Evolutionary conservation across 2,113 vertebrate genomes (phyloP), one percentile per base, ranked within the genome.

Genomic region (Procavia capensis): DNA sequence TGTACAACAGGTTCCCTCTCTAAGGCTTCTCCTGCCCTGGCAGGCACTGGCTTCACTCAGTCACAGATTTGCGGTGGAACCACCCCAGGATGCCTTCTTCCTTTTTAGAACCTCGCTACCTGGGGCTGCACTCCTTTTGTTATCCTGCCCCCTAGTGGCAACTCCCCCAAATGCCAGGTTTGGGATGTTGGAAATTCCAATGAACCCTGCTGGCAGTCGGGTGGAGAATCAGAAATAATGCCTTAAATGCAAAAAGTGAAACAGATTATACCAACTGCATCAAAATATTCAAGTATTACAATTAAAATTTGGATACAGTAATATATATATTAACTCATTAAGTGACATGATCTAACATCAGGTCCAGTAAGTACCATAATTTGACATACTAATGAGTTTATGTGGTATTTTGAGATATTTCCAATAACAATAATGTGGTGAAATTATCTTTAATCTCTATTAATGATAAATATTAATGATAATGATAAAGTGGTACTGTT

Each of bases 131-230:
- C 86, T 91, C 19, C 59, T 89, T 91, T 97, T 70, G 47, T 76
- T 94, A 7, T 57, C 39, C 95, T 47, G 98, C 68, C 98, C 96
- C 93, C 98, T 98, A 81, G 97, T 96, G 98, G 96, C 47, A 0
- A 3, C 5, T 50, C 0, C 6, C 36, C 27, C 27, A 92, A 93
- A 92, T 89, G 78, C 91, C 84, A 66, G 8, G 19, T 78, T 41
- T 74, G 76, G 54, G 39, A 43, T 96, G 93, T 92, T 57, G n/a
- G n/a, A 90, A 47, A 36, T 54, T 85, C 84, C 76, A 50, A 6
- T 50, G 47, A 13, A 50, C 47, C 47, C 47, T 50, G 3, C 22
- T 82, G 70, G 41, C 41, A 75, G 36, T 36, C 54, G 59, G 50
- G 36, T 72, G 59, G 85, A 84, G 34, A 27, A 36, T 79, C 34